Evolutionary conservation across 2,113 vertebrate genomes (phyloP), one percentile per base, ranked within the genome.

Genomic region (Actinemys pallida): DNA sequence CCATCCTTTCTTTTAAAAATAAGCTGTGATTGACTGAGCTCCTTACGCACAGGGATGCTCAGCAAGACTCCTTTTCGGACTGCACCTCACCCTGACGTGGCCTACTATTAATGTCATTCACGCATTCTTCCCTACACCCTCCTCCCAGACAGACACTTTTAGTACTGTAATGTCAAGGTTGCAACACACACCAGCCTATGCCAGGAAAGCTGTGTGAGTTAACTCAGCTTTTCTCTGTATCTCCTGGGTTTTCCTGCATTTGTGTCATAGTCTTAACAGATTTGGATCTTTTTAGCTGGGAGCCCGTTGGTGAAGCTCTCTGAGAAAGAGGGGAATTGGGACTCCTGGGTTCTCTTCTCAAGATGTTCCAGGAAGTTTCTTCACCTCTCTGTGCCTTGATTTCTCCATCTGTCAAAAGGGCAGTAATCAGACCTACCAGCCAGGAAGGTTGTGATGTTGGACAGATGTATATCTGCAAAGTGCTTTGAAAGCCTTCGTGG

Each of bases 391-490:
- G 86, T 25, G 25, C 35, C 54, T 0, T 0, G 31, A 29, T 72
- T 72, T 39, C 65, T 22, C 65, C 65, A 14, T 65, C 75, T 0
- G 2, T 31, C 47, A 2, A 75, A 4, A 83, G 72, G 53, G 27
- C 27, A 54, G 3, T 27, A 27, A 47, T 45, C 24, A 24, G 6
- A 27, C 25, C 11, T 1, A 0, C 25, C 9, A 45, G 72, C 3
- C 1, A 5, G 25, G 27, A 49, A 52, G 47, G 75, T 14, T 52
- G 54, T 3, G 0, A 13, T 52, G 80, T 49, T 57, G 0, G 1
- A 22, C 39, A 5, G 35, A 1, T 5, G 11, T 45, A 29, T 6
- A 78, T 12, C 39, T 27, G 7, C 24, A 27, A 29, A 47, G 25
- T 47, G 54, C 54, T 10, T 75, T 10, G 31, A 49, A 72, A 76